Evolutionary conservation across 2,797 vertebrate genomes (phyloP), one percentile per base, ranked within the genome.

Genomic region (Notoglanidium macrostoma): DNA sequence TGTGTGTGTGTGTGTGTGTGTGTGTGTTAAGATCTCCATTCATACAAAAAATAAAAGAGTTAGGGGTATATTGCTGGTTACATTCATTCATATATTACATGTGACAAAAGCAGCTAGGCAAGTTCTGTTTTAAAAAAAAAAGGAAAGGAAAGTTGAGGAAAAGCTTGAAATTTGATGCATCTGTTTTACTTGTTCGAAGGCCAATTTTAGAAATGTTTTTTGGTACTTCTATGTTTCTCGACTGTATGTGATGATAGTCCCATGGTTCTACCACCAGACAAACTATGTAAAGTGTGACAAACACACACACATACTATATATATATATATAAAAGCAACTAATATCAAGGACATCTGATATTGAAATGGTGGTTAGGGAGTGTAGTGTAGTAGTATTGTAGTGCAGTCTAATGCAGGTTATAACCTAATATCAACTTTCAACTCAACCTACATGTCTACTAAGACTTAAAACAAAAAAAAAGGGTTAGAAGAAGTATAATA

Each of bases 21-120:
- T 35, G 35, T 14, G 40, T 40, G 44, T 35, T 35, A 80, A 80
- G 21, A 80, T 59, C 4, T 21, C 54, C 61, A 85, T 83, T 84
- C 68, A 84, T 82, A 73, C 40, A 29, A 77, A 21, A 19, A 72
- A 40, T 26, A 81, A 26, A 26, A 74, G 5, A 79, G 49, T 77
- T 82, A 11, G 2, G 49, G 15, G 2, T 65, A 55, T 17, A 15
- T 26, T 70, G 4, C 23, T 14, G 44, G 49, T 80, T n/a, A 84
- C 59, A 29, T 80, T 19, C 14, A 81, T 79, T 87, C 67, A 87
- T 73, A 73, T 61, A 49, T 51, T 12, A 57, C 40, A 12, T 51
- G 29, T 54, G 44, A 26, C 57, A 17, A 77, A 29, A 77, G 49
- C 26, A 54, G 14, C 17, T 29, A 29, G 46, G 73, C 11, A 17